Evolutionary conservation across 2,797 vertebrate species (phyloP).

Genomic region (Mormyrus hasselquistii): DNA sequence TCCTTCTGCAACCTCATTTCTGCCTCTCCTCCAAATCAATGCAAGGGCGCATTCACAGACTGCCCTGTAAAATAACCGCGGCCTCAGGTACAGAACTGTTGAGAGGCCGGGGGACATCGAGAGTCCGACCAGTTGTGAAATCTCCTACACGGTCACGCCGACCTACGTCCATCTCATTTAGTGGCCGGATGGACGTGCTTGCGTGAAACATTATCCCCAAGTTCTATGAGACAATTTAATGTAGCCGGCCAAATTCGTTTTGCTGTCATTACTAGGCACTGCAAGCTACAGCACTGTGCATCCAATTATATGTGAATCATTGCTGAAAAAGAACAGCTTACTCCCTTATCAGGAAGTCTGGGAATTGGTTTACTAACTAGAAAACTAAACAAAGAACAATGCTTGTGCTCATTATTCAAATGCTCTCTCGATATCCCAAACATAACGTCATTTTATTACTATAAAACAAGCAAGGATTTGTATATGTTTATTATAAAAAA

Average conservation of each 20-base stretch:
- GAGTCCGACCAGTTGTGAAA: neutral
- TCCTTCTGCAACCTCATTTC: neutral
- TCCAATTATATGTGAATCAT: constrained; percentile 1
- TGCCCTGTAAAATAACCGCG: neutral
- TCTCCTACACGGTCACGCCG: neutral
- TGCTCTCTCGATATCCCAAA: neutral
- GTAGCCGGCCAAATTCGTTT: neutral
- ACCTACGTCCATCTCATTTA: neutral
- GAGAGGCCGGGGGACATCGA: neutral
- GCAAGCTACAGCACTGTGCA: neutral
- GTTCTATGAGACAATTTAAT: neutral
- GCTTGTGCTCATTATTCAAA: neutral
- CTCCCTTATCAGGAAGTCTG: neutral
- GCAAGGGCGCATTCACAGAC: neutral
- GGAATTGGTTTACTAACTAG: neutral
- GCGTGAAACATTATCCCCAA: neutral
- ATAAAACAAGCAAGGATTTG: neutral
- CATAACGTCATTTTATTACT: neutral
- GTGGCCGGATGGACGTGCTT: neutral
- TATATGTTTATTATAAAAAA: neutral
- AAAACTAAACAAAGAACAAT: neutral
- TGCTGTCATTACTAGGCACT: neutral
- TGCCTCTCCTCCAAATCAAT: neutral
- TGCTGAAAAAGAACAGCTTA: neutral
- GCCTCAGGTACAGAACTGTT: neutral